A percentile compares a stretch with the other conserved stretches of the same genome.
Conservation (phyloP, 2,888 invertebrate species). For the Ceramica pisi region DNA sequence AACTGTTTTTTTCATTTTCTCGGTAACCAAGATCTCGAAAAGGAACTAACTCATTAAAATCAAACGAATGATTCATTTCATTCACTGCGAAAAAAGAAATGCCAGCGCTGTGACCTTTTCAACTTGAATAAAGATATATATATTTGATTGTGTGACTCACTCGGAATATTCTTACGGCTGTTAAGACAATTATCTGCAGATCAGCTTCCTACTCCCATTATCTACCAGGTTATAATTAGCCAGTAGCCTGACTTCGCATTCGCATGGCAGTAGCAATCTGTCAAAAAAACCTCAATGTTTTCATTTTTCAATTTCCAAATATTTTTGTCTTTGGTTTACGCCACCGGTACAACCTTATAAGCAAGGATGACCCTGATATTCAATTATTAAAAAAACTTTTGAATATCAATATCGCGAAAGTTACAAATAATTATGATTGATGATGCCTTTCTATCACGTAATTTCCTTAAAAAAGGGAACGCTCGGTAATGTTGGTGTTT, state of each 20-base stretch:
- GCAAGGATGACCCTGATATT: background rate
- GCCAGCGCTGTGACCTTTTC: slow-evolving; percentile 11
- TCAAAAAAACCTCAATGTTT: no score
- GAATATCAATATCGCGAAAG: slow-evolving; percentile 1
- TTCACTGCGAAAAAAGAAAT: background rate
- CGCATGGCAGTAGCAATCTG: no score
- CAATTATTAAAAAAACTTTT: background rate
- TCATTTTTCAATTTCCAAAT: no score
- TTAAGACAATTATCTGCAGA: no score
- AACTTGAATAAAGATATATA: background rate
- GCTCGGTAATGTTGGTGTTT: background rate
- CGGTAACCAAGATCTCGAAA: background rate
- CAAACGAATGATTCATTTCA: slow-evolving; percentile 2
- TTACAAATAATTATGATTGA: slow-evolving; percentile 6
- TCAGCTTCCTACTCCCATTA: no score
- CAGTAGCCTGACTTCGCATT: no score
- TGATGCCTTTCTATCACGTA: background rate
- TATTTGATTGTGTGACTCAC: background rate
- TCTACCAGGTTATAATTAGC: no score
- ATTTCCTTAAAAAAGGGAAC: background rate
- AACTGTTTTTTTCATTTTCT: background rate
- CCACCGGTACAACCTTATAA: no score
- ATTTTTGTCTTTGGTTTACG: no score
- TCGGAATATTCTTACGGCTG: background rate
- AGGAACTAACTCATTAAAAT: slow-evolving; percentile 33